Conservation (phyloP, 2,797 vertebrate species). For the Rhyacichthys aspro region DNA sequence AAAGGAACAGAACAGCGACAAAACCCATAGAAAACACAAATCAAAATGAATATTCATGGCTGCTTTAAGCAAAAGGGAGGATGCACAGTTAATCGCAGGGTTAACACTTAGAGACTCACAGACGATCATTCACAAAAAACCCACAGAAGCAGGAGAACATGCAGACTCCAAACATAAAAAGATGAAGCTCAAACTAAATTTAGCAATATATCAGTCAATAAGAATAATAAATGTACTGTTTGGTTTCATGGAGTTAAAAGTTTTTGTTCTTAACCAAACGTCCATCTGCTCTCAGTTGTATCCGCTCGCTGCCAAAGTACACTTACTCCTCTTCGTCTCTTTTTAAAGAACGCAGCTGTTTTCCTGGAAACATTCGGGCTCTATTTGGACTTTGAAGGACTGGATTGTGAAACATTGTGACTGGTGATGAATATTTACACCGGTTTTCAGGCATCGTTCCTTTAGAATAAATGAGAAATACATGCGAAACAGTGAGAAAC, state of each 20-base stretch:
- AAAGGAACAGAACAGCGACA: too few relatives aligned
- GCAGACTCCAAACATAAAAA: too few relatives aligned
- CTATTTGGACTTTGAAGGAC: constrained; percentile 17
- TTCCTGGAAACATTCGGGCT: constrained; percentile 31
- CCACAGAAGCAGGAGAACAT: too few relatives aligned
- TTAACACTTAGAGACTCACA: too few relatives aligned
- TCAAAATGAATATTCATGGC: too few relatives aligned
- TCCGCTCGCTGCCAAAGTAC: constrained; percentile 22
- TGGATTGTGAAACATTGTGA: constrained; percentile 23
- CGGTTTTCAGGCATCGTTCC: constrained; percentile 11
- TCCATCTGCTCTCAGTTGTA: constrained; percentile 21
- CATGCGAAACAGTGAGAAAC: constrained; percentile 10
- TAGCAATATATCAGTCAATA: too few relatives aligned
- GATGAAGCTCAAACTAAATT: too few relatives aligned
- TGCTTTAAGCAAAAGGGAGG: too few relatives aligned
- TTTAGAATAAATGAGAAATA: background rate
- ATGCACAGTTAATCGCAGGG: too few relatives aligned
- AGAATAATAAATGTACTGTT: too few relatives aligned
- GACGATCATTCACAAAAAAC: too few relatives aligned
- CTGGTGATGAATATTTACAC: constrained; percentile 35
- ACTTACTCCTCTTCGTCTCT: constrained; percentile 23
- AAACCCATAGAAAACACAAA: too few relatives aligned
- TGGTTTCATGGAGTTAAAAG: background rate
- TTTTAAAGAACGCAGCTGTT: constrained; percentile 34
- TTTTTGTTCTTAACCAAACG: background rate